Base-by-base conservation (phyloP, 2,113 vertebrate species). In the Ranitomeya imitator region DNA sequence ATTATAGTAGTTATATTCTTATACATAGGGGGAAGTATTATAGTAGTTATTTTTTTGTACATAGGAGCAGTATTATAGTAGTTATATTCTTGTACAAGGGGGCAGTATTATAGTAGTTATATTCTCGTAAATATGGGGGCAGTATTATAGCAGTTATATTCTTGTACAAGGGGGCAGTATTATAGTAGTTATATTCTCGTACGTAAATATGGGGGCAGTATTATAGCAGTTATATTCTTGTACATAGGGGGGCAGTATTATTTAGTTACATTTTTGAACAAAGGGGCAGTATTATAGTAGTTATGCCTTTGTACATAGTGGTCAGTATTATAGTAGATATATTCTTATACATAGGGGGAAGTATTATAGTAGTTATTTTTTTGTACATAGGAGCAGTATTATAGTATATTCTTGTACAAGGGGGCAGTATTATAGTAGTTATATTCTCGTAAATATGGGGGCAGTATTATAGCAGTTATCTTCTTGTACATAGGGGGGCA, bases 361-460 rank as follows among this genome's bases (percentile, higher is more conserved):
- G 11, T 67, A 23, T 67, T 67, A 67, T 67, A 67, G 63, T 67
- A 67, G 63, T 67, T 67, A 67, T 67, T n/a, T 67, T 67, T 19
- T 67, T 67, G 63, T n/a, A 67, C 21, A 67, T n/a, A n/a, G 63
- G 26, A 31, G 26, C 26, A 31, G 26, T 63, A 63, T 63, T 63
- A 63, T 63, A 63, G 61, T 31, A 31, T 69, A 69, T 69, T 26
- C 67, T 69, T 69, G 67, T 69, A 69, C 11, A 69, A 26, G 26
- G 23, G 67, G 4, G n/a, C 67, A 69, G 67, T 69, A 69, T 69
- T 69, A 69, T 69, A 69, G 67, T 69, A 69, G 67, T 69, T 69
- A 69, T 69, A 69, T 69, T 69, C 67, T 69, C 26, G 67, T 69
- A 69, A 10, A 69, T 69, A n/a, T n/a, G n/a, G 26, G 63, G 63